These are phyloP conservation scores for Holacanthus passer DNA, from an alignment of 2,113 vertebrate species.

Conservation along the genomic window DNA sequence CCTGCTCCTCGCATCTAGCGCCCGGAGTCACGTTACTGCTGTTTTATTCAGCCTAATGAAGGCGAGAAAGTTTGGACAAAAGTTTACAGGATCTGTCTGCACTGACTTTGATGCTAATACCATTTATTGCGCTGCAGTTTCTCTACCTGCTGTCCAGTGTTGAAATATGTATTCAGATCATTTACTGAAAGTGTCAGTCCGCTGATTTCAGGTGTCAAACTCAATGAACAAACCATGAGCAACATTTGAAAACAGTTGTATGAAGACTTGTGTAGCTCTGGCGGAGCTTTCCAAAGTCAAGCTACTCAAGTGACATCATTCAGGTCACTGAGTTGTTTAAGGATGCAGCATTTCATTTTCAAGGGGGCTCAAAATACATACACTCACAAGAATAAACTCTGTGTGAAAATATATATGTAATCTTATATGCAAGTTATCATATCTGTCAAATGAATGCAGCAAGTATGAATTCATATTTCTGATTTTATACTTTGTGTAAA, in stretches of 20 bases:
- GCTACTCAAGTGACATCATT: no score
- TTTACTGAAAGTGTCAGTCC: background rate
- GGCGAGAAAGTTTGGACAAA: slow-evolving; percentile 21
- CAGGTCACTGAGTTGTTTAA: no score
- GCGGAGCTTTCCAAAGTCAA: background rate
- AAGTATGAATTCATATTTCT: background rate
- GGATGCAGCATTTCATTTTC: background rate
- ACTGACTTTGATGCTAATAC: slow-evolving; percentile 32
- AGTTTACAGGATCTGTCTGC: slow-evolving; percentile 15
- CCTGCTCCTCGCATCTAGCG: slow-evolving; percentile 48
- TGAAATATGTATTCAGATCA: background rate
- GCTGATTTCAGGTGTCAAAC: background rate
- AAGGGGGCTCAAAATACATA: background rate
- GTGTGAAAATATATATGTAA: background rate
- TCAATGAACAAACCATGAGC: background rate
- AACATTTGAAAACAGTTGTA: background rate
- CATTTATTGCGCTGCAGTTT: slow-evolving; percentile 4
- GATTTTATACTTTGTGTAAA: background rate
- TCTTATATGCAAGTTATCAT: background rate
- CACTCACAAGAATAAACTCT: background rate
- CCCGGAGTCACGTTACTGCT: slow-evolving; percentile 42
- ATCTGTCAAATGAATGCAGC: background rate
- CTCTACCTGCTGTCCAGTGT: background rate
- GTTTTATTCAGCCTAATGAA: slow-evolving; percentile 53
- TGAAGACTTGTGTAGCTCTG: background rate